Evolutionary conservation across 2,113 vertebrate genomes (phyloP).

Genomic region (Labeo rohita): DNA sequence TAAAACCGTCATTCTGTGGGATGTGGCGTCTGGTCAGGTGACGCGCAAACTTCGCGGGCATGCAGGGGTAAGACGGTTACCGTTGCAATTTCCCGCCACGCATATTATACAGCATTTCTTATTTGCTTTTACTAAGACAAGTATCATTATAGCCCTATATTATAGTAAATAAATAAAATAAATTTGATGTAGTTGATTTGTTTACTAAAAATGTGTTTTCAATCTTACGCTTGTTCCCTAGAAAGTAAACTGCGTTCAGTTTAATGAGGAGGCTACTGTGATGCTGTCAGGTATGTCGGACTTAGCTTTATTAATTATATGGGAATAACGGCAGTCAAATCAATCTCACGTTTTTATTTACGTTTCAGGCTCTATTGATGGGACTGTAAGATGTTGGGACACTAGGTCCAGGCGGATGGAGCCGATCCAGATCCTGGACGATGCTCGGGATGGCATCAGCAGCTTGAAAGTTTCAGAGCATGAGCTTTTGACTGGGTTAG

Average conservation of each 20-base stretch:
- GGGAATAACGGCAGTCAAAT: no score
- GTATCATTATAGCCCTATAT: background rate
- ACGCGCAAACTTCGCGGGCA: conserved; percentile 91
- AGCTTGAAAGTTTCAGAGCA: conserved; percentile 85
- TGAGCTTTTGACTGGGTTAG: conserved; percentile 89
- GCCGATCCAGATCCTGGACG: conserved; percentile 85
- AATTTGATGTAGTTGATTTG: background rate
- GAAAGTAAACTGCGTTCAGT: conserved; percentile 92
- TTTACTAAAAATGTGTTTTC: background rate
- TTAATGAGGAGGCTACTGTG: conserved; percentile 89
- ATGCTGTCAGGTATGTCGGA: conserved; percentile 86
- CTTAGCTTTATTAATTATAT: background rate
- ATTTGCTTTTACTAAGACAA: background rate
- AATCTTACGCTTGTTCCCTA: conserved; percentile 48
- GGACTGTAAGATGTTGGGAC: conserved; percentile 90
- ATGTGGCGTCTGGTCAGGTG: conserved; percentile 88
- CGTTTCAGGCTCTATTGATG: conserved; percentile 86
- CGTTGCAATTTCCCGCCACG: background rate
- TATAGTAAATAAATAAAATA: background rate
- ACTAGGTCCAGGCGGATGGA: conserved; percentile 83
- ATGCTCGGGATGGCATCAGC: conserved; percentile 88
- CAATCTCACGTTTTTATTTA: no score
- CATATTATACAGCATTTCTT: background rate
- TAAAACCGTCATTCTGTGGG: conserved; percentile 91
- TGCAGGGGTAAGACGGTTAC: conserved; percentile 81